Evolutionary conservation across 1,140 invertebrate genomes (phyloP).

Genomic region (Drosophila novamexicana): DNA sequence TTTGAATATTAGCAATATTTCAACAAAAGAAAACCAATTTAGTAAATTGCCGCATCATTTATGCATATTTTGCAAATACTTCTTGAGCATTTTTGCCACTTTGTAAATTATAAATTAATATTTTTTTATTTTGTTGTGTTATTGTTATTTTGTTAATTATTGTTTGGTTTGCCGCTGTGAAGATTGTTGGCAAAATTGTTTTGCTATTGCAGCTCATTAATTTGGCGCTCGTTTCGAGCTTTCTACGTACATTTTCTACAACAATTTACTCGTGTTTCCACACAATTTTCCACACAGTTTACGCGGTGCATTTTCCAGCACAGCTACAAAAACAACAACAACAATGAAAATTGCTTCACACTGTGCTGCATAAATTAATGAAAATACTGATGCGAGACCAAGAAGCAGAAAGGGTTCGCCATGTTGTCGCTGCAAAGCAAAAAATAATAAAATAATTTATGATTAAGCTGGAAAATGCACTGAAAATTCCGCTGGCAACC

Average conservation of each 20-base stretch:
- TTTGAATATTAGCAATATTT: too few relatives aligned
- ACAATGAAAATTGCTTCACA: constrained; percentile 53
- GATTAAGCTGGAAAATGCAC: constrained; percentile 29
- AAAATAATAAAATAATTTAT: constrained; percentile 23
- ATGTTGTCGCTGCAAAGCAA: neutral
- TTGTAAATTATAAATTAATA: constrained; percentile 12
- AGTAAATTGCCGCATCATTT: neutral
- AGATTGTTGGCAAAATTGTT: constrained; percentile 43
- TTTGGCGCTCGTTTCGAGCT: constrained; percentile 33
- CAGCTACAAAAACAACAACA: constrained; percentile 21
- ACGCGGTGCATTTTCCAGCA: constrained; percentile 54
- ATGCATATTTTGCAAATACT: neutral
- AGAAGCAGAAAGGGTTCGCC: neutral
- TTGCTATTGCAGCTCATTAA: constrained; percentile 48
- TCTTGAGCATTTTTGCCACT: constrained; percentile 27
- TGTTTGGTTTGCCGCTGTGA: constrained; percentile 13
- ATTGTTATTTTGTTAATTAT: constrained; percentile 38
- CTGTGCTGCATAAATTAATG: constrained; percentile 76
- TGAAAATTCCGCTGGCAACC: constrained; percentile 3
- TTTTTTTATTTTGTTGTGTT: neutral
- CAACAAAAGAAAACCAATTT: too few relatives aligned
- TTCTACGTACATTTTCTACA: constrained; percentile 32
- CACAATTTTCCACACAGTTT: constrained; percentile 46
- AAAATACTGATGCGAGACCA: constrained; percentile 25
- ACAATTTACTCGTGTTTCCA: constrained; percentile 30